phyloP scores from a whole-genome alignment of 2,113 vertebrate species.

The Ochotona princeps region DNA sequence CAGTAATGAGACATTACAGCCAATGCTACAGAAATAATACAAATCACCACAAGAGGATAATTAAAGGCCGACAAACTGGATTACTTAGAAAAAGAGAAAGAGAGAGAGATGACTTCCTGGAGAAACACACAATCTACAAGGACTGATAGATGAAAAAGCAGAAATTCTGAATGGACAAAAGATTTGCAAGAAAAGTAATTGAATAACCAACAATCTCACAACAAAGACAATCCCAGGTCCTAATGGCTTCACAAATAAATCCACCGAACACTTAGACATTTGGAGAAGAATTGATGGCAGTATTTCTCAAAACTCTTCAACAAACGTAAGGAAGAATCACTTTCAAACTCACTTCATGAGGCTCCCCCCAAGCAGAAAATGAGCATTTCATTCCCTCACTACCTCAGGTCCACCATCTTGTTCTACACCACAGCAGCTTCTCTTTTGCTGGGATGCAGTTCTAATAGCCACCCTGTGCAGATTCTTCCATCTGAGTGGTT shows the following conservation, averaged over 20 bases:
- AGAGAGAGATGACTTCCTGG: background rate
- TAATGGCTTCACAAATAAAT: background rate
- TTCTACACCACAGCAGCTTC: background rate
- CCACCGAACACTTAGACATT: background rate
- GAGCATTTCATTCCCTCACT: background rate
- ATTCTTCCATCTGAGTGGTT: background rate
- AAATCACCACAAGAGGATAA: background rate
- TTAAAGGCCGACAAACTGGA: background rate
- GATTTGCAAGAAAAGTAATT: background rate
- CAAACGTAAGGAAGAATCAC: too few relatives aligned
- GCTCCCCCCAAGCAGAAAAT: background rate
- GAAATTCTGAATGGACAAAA: background rate
- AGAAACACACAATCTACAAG: background rate
- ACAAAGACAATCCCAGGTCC: background rate
- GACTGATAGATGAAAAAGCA: background rate
- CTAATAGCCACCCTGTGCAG: too few relatives aligned
- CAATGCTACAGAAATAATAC: background rate
- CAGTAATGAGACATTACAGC: background rate
- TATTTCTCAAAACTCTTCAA: background rate
- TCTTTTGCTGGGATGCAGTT: background rate
- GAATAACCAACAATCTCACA: background rate
- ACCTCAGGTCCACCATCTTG: rapidly evolving
- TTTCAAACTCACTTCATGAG: background rate
- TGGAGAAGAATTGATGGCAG: background rate
- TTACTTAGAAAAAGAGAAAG: background rate